phyloP scores from a whole-genome alignment of 2,888 invertebrate genomes.

The Melieria crassipennis region DNA sequence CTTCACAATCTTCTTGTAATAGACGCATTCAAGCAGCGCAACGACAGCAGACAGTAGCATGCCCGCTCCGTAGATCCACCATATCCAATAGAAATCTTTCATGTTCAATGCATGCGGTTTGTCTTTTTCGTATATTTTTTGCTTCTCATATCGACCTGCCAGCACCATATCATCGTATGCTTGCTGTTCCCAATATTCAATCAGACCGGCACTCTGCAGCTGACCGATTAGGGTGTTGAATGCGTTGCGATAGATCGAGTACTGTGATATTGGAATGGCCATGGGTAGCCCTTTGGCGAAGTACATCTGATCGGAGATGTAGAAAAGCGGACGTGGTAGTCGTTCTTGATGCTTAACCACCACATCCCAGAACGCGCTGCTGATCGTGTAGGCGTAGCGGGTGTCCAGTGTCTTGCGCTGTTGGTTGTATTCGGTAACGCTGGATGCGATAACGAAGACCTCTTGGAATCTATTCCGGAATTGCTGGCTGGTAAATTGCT shows the following conservation, averaged over 20 bases:
- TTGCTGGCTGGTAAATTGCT: neutral
- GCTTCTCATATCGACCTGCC: conserved; percentile 18
- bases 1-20: neutral
- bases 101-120: conserved; percentile 23
- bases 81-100: conserved; percentile 33
- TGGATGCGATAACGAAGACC: conserved; percentile 35
- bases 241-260: conserved; percentile 37
- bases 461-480: neutral
- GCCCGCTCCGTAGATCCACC: conserved; percentile 28
- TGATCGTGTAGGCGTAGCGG: conserved; percentile 30
- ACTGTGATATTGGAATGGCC: conserved; percentile 36
- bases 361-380: conserved; percentile 29
- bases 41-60: neutral
- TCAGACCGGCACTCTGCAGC: conserved; percentile 32
- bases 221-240: conserved; percentile 31
- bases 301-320: conserved; percentile 24
- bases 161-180: conserved; percentile 35
- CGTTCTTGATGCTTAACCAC: conserved; percentile 20
- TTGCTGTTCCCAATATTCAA: conserved; percentile 32
- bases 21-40: neutral
- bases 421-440: conserved; percentile 14
- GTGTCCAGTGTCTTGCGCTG: conserved; percentile 31
- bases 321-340: conserved; percentile 10
- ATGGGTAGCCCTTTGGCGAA: conserved; percentile 28
- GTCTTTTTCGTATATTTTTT: neutral